Conservation (phyloP, 2,797 vertebrate genomes). For the Tadarida brasiliensis region DNA sequence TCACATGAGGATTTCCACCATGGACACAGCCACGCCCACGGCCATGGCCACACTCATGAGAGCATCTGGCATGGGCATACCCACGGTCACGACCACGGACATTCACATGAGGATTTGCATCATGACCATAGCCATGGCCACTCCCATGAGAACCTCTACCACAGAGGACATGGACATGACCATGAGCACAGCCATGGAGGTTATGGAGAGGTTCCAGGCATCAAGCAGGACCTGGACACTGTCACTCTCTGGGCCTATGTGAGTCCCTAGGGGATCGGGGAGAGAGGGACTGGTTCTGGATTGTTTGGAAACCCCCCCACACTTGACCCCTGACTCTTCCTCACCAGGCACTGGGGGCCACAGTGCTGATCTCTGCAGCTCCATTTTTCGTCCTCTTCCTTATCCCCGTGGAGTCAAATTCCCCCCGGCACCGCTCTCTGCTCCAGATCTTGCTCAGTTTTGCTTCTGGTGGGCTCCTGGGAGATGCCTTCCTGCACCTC, state of each 20-base stretch:
- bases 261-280: constrained; percentile 68
- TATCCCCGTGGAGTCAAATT: constrained; percentile 96
- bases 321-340: neutral
- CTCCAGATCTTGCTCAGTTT: constrained; percentile 96
- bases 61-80: constrained; percentile 78
- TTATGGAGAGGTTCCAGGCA: constrained; percentile 45
- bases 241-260: constrained; percentile 95
- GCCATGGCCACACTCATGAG: constrained; percentile 73
- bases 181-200: constrained; percentile 70
- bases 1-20: constrained; percentile 84
- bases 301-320: neutral
- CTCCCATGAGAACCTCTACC: constrained; percentile 66
- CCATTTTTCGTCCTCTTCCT: constrained; percentile 96
- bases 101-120: constrained; percentile 74
- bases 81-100: constrained; percentile 75
- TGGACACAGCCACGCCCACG: constrained; percentile 79
- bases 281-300: constrained; percentile 28
- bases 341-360: constrained; percentile 93
- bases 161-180: constrained; percentile 66
- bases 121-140: constrained; percentile 76
- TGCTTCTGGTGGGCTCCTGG: constrained; percentile 94
- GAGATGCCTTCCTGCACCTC: constrained; percentile 97
- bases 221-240: constrained; percentile 84
- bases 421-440: constrained; percentile 93
- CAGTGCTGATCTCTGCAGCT: constrained; percentile 95